Evolutionary conservation across 2,797 vertebrate species (phyloP), one percentile per base, ranked within the genome.

Genomic region (Rallus crepitans): DNA sequence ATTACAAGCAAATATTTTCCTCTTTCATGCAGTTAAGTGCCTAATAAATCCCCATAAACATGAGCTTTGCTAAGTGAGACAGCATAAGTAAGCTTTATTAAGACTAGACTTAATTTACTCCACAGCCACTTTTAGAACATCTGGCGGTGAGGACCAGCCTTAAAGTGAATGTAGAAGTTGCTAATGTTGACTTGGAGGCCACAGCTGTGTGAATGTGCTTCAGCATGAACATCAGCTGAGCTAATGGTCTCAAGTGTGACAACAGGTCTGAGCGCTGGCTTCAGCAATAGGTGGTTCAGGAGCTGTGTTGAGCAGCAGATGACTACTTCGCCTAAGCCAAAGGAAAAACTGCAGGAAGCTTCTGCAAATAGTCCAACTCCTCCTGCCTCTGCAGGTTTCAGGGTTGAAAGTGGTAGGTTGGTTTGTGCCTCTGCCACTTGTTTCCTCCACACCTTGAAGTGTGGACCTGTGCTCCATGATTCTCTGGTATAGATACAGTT

Each of bases 1-100:
- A 92, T 92, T 90, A 86, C 77, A 86, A 94, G 77, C 47, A 94
- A 95, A 90, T 93, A 93, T 93, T 96, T 96, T 94, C 94, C 35
- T 96, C 63, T 92, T 95, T 73, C 57, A 59, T 87, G 81, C 52
- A 91, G 65, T 80, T 92, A 93, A 96, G 82, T 93, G 61, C 82
- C 76, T 87, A 94, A 94, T 92, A 94, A 94, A 95, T 96, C 83
- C 87, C 63, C 75, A 79, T 69, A 94, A 97, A 82, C 56, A 85
- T 63, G 69, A 77, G 61, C 48, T 90, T 91, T 93, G 63, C 75
- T 93, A 94, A 93, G 87, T 87, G 78, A 89, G 72, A 93, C 33
- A 63, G 42, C 72, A 89, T 89, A 94, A 94, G 76, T 61, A 80
- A 73, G 60, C 52, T 88, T 96, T 90, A 92, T 94, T 71, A 96